Evolutionary conservation across 2,888 invertebrate species (phyloP).

Genomic region (Latrodectus elegans): DNA sequence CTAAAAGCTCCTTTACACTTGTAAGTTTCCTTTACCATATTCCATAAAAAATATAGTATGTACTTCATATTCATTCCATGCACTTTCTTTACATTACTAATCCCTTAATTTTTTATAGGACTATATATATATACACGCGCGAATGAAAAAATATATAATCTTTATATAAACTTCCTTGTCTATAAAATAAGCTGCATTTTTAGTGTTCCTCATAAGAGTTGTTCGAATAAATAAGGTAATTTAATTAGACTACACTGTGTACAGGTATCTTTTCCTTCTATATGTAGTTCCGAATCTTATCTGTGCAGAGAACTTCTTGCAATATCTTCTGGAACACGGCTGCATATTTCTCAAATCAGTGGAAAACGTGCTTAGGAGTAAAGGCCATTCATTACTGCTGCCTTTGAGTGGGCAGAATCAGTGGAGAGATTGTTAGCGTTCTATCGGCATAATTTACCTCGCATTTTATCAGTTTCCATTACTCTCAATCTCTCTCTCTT

Average conservation of each 20-base stretch:
- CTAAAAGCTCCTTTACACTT: too few species aligned
- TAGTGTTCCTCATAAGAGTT: background rate
- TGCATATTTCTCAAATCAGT: slow-evolving; percentile 31
- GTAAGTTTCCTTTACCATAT: too few species aligned
- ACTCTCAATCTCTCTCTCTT: slow-evolving; percentile 49
- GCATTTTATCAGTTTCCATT: slow-evolving; percentile 57
- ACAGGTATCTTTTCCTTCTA: background rate
- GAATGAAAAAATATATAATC: too few species aligned
- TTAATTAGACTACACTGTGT: slow-evolving; percentile 33
- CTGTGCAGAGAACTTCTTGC: background rate
- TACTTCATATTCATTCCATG: too few species aligned
- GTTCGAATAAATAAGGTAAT: slow-evolving; percentile 31
- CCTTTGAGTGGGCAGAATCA: slow-evolving; percentile 27
- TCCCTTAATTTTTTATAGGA: too few species aligned
- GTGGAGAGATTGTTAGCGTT: slow-evolving; percentile 52
- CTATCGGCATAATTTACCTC: slow-evolving; percentile 42
- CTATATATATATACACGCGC: too few species aligned
- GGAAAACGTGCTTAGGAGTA: slow-evolving; percentile 24
- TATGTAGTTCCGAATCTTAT: slow-evolving; percentile 7
- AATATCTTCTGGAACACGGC: background rate
- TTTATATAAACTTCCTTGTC: too few species aligned
- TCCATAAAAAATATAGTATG: too few species aligned
- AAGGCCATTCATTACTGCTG: slow-evolving; percentile 32
- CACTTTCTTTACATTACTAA: too few species aligned
- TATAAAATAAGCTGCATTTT: too few species aligned